Base-by-base conservation (phyloP, 2,888 invertebrate genomes). In the Pachycephus smyrnensis region DNA sequence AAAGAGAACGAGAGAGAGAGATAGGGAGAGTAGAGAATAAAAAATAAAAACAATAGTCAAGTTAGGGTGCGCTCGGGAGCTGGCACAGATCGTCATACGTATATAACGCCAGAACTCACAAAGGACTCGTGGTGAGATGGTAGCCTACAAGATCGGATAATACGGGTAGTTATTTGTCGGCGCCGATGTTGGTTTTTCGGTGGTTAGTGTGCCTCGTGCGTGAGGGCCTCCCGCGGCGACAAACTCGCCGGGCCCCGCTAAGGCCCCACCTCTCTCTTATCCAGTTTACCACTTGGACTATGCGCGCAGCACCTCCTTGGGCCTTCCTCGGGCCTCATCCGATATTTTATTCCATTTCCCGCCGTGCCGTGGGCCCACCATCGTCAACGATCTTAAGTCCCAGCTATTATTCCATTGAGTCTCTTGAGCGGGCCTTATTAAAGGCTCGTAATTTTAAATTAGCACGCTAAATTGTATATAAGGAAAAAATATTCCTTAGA, bases 161-260 rank as follows among this genome's bases (percentile, higher is more conserved):
- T 90, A 88, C 88, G 89, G 88, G 89, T 90, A 89, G 90, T 90
- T 91, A 91, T 91, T 91, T 91, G 91, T 91, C 91, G 91, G 90
- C 90, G 88, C 88, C 89, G 89, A 90, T 91, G 91, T 91, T 91
- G 91, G 90, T 90, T 91, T 89, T 91, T 89, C 86, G 85, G 84
- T 73, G 73, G 82, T 79, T 76, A 88, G 87, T 88, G 86, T 86
- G 84, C 81, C 84, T 77, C 85, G 85, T 88, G 81, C 83, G 89
- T 86, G 86, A 85, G 88, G 89, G 88, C 90, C 89, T 85, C 91
- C 91, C 87, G 90, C 88, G 83, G 91, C 82, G 90, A 82, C 85
- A 83, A 88, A 87, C 90, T 87, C 89, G 89, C 87, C 85, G 86
- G 84, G 86, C 82, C 77, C 86, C 71, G 55, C 23, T 79, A 82